Conservation (phyloP, 2,113 vertebrate genomes). For the Otus sunia region DNA sequence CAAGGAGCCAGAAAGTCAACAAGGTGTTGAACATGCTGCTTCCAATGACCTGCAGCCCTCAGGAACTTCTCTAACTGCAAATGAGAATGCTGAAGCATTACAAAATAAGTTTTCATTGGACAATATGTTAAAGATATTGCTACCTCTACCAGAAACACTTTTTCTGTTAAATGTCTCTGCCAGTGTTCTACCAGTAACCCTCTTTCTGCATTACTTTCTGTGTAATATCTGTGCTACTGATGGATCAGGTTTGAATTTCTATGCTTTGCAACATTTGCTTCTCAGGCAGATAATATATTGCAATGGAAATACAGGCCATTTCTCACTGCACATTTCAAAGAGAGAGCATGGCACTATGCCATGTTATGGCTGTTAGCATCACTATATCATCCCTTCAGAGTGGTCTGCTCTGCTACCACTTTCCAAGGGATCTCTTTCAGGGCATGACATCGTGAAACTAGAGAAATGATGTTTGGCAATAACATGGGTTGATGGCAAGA, state of each 20-base stretch:
- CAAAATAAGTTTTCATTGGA: not conserved
- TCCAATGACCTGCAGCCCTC: not conserved
- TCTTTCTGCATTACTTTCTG: not conserved
- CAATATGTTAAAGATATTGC: not conserved
- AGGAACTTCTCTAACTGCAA: not conserved
- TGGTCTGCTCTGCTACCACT: conserved; percentile 44
- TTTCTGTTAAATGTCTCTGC: not conserved
- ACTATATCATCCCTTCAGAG: conserved; percentile 46
- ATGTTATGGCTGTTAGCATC: conserved; percentile 50
- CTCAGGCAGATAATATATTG: conserved; percentile 40
- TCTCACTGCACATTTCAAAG: conserved; percentile 34
- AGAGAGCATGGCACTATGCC: conserved; percentile 40
- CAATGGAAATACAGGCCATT: conserved; percentile 10
- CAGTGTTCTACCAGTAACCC: not conserved
- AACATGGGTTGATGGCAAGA: conserved; percentile 19
- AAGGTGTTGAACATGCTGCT: not conserved
- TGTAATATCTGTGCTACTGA: conserved; percentile 32
- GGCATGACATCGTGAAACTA: conserved; percentile 9
- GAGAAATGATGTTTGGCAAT: conserved; percentile 47
- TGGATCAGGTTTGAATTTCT: conserved; percentile 9
- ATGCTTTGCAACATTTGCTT: not conserved
- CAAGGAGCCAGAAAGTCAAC: not conserved
- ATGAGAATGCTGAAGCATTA: not conserved
- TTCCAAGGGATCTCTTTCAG: conserved; percentile 36
- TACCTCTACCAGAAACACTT: not conserved